Evolutionary conservation across 2,888 invertebrate genomes (phyloP).

Genomic region (Muschampia plurimacula): DNA sequence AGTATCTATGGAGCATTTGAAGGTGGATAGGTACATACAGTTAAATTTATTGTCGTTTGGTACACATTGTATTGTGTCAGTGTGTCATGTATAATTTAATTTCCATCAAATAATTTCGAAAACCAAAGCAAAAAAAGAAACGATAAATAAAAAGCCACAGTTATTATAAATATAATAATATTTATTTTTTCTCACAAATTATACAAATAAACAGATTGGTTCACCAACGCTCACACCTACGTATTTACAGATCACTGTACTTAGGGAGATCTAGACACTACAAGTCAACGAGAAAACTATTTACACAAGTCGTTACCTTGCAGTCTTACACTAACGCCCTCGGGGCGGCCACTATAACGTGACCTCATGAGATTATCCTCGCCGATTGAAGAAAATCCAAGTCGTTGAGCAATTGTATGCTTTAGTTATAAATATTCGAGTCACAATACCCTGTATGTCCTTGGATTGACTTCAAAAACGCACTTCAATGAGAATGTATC

Average conservation of each 20-base stretch:
- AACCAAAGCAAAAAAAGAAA: neutral
- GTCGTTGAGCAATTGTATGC: conserved; percentile 32
- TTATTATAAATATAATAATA: conserved; percentile 80
- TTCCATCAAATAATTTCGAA: too few relatives aligned
- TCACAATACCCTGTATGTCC: conserved; percentile 23
- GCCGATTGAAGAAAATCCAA: conserved; percentile 30
- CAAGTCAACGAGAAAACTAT: conserved; percentile 16
- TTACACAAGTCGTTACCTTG: conserved; percentile 12
- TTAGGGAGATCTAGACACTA: conserved; percentile 19
- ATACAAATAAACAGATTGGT: conserved; percentile 68
- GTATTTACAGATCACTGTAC: conserved; percentile 33
- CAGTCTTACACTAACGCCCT: conserved; percentile 23
- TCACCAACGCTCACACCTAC: conserved; percentile 42
- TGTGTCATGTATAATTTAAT: too few relatives aligned
- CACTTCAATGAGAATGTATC: conserved; percentile 6
- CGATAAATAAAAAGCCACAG: conserved; percentile 43
- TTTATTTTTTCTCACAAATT: conserved; percentile 69
- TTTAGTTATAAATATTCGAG: conserved; percentile 20
- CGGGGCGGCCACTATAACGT: conserved; percentile 52
- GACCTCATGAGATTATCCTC: conserved; percentile 37
- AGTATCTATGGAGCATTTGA: too few relatives aligned
- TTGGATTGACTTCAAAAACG: conserved; percentile 31
- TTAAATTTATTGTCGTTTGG: too few relatives aligned
- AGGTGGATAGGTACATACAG: too few relatives aligned
- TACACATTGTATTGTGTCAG: too few relatives aligned